These are phyloP conservation scores for Eupithecia insigniata DNA, from an alignment of 2,888 invertebrate species.

Conservation along the genomic window DNA sequence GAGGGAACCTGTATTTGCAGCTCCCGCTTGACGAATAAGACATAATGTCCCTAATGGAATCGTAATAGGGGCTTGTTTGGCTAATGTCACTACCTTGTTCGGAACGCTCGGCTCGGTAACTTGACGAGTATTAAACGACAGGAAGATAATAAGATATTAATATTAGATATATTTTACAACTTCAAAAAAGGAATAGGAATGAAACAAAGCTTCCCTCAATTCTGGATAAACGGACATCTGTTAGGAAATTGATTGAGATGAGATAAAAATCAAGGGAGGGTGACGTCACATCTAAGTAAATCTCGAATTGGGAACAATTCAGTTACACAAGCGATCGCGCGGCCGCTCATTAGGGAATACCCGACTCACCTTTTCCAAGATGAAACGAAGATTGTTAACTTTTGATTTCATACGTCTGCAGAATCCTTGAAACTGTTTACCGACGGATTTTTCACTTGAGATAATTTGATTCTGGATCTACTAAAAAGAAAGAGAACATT, in stretches of 20 bases:
- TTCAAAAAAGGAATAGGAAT: neutral
- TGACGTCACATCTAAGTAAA: slow-evolving; percentile 43
- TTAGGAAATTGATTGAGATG: slow-evolving; percentile 39
- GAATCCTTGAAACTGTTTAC: slow-evolving; percentile 33
- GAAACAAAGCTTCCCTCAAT: slow-evolving; percentile 3
- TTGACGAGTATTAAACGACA: slow-evolving; percentile 4
- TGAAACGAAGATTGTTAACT: slow-evolving; percentile 50
- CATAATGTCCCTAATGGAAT: slow-evolving; percentile 31
- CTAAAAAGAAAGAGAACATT: neutral
- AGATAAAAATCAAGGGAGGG: slow-evolving; percentile 34
- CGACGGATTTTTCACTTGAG: slow-evolving; percentile 16
- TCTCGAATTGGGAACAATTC: slow-evolving; percentile 42
- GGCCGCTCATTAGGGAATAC: slow-evolving; percentile 57
- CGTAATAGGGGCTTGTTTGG: slow-evolving; percentile 34
- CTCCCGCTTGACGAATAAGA: slow-evolving; percentile 37
- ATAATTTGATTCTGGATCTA: slow-evolving; percentile 13
- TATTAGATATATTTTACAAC: neutral
- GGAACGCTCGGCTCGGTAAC: neutral
- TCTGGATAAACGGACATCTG: slow-evolving; percentile 32
- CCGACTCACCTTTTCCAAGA: slow-evolving; percentile 44
- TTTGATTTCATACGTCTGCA: slow-evolving; percentile 44
- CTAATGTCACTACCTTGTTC: slow-evolving; percentile 22
- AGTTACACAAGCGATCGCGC: slow-evolving; percentile 51
- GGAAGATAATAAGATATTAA: neutral
- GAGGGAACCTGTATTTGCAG: slow-evolving; percentile 36